These are phyloP conservation scores for Conus betulinus DNA, from an alignment of 1,140 invertebrate genomes.

Conservation along the genomic window DNA sequence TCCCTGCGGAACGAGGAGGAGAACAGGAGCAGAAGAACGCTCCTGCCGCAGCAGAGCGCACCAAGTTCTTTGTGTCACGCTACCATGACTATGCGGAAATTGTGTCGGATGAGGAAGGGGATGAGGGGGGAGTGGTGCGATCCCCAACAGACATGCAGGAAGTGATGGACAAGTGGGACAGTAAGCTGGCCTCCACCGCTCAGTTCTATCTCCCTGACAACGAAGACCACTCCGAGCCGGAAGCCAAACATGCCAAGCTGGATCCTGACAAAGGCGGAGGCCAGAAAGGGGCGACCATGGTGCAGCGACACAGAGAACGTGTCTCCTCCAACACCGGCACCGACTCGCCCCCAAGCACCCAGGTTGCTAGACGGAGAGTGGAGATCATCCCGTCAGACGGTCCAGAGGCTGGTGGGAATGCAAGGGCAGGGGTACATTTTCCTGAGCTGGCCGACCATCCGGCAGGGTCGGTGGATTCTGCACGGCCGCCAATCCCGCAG, in stretches of 20 bases:
- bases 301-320: too few relatives aligned
- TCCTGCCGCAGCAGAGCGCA: background rate
- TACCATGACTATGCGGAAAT: slow-evolving; percentile 71
- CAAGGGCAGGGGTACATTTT: background rate
- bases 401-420: background rate
- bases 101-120: slow-evolving; percentile 47
- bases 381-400: slow-evolving; percentile 40
- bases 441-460: background rate
- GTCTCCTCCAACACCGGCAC: too few relatives aligned
- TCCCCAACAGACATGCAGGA: slow-evolving; percentile 51
- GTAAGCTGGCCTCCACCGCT: slow-evolving; percentile 28
- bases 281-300: too few relatives aligned
- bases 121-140: background rate
- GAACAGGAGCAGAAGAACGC: slow-evolving; percentile 39
- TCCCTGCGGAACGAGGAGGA: slow-evolving; percentile 18
- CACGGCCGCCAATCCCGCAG: background rate
- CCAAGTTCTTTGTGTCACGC: slow-evolving; percentile 57
- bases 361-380: slow-evolving; percentile 35
- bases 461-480: background rate
- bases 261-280: background rate
- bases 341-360: slow-evolving; percentile 1
- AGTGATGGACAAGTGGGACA: slow-evolving; percentile 29
- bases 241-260: background rate
- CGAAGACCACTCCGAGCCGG: background rate
- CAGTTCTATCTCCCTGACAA: background rate